Conservation (phyloP, 2,113 vertebrate genomes). For the Podarcis raffonei region DNA sequence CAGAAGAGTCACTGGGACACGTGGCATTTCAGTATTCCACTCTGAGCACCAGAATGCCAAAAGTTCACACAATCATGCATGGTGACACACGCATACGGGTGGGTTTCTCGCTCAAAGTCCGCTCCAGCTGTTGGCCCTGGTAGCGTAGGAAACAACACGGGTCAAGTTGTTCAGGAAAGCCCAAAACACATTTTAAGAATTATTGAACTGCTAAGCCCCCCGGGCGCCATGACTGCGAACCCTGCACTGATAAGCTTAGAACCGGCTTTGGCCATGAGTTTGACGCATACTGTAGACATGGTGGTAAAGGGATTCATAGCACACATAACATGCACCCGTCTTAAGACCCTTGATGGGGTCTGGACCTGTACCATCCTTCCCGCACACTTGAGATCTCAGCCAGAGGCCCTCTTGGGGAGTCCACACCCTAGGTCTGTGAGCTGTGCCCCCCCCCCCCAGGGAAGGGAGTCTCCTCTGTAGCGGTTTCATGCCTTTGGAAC, state of each 20-base stretch:
- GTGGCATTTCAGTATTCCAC: background rate
- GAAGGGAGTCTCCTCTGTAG: no score
- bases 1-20: no score
- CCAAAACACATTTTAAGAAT: background rate
- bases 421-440: no score
- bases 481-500: no score
- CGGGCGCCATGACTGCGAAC: no score
- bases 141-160: background rate
- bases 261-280: no score
- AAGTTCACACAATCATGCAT: background rate
- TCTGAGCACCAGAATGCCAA: background rate
- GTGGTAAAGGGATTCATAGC: no score
- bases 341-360: background rate
- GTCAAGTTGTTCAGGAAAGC: background rate
- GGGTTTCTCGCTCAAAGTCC: background rate
- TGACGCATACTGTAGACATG: no score
- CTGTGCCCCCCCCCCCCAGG: no score
- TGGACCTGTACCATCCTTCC: background rate
- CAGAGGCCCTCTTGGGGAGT: background rate
- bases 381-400: background rate
- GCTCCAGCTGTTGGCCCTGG: background rate
- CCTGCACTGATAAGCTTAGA: no score
- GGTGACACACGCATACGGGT: background rate
- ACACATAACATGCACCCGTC: no score
- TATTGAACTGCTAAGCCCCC: no score